Percentiles rank a stretch among this genome's conserved stretches.
phyloP scores from a whole-genome alignment of 2,888 invertebrate genomes.

The Neoitamus cyanurus region DNA sequence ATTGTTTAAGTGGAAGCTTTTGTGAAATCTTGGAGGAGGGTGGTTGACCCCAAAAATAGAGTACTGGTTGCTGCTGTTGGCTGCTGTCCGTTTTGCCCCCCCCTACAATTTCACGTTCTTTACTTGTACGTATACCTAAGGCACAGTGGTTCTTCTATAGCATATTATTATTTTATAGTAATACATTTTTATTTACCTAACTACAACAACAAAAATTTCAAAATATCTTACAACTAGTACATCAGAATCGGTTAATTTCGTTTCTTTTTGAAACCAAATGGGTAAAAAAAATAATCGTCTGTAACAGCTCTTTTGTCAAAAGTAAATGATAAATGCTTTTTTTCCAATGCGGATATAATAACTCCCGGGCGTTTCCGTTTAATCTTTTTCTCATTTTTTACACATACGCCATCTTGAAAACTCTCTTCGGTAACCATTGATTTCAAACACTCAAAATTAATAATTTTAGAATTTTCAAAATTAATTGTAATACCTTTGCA shows the following conservation, averaged over 20 bases:
- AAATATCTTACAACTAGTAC: neutral
- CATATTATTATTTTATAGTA: neutral
- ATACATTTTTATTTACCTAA: neutral
- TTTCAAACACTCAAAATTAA: neutral
- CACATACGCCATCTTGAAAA: neutral
- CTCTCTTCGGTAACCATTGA: neutral
- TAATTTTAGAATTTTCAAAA: neutral
- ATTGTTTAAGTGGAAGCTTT: neutral
- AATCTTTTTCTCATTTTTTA: constrained; percentile 1
- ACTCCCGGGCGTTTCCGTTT: constrained; percentile 16
- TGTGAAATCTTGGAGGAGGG: neutral
- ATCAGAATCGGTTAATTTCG: neutral
- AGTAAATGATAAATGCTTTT: constrained; percentile 1
- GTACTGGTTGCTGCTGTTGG: neutral
- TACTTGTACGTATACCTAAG: neutral
- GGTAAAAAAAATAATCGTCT: neutral
- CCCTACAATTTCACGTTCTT: neutral
- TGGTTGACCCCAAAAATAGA: neutral
- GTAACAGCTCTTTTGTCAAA: constrained; percentile 8
- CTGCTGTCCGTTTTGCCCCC: neutral
- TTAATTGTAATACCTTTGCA: neutral
- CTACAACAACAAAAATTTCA: neutral
- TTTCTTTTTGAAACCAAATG: neutral
- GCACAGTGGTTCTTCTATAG: neutral
- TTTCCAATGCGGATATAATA: constrained; percentile 8